A percentile compares a stretch with the other conserved stretches of the same genome.
phyloP scores from a whole-genome alignment of 2,888 invertebrate genomes.

The Aelia acuminata region DNA sequence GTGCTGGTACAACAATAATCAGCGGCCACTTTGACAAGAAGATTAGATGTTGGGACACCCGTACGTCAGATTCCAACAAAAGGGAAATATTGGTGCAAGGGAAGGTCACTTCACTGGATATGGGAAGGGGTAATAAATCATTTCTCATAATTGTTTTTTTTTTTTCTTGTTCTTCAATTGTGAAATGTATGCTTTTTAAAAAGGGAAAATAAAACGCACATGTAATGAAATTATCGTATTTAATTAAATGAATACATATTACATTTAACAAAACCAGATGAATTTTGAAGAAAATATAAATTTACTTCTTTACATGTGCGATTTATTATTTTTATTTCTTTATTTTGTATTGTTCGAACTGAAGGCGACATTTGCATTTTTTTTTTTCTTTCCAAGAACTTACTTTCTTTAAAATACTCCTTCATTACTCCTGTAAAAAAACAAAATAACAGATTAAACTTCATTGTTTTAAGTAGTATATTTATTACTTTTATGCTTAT shows the following conservation, averaged over 20 bases:
- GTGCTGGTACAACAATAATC: conserved; percentile 89
- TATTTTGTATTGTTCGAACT: conserved; percentile 1
- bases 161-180: conserved; percentile 1
- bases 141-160: not conserved
- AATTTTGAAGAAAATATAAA: conserved; percentile 47
- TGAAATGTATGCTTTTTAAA: not conserved
- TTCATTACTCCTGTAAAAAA: not conserved
- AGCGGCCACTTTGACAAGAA: conserved; percentile 98
- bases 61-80: conserved; percentile 76
- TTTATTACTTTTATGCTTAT: conserved; percentile 27
- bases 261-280: not conserved
- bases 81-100: conserved; percentile 92
- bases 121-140: conserved; percentile 82
- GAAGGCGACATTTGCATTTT: not conserved
- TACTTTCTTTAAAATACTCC: conserved; percentile 10
- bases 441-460: not conserved
- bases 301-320: conserved; percentile 55
- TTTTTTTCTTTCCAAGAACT: conserved; percentile 14
- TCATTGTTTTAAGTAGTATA: not conserved
- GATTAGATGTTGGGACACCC: conserved; percentile 96
- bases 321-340: conserved; percentile 41
- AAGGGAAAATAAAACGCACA: conserved; percentile 54
- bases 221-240: conserved; percentile 36
- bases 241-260: conserved; percentile 14
- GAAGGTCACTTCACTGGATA: conserved; percentile 94